phyloP scores from a whole-genome alignment of 2,797 vertebrate genomes.

The Remorina albescens region DNA sequence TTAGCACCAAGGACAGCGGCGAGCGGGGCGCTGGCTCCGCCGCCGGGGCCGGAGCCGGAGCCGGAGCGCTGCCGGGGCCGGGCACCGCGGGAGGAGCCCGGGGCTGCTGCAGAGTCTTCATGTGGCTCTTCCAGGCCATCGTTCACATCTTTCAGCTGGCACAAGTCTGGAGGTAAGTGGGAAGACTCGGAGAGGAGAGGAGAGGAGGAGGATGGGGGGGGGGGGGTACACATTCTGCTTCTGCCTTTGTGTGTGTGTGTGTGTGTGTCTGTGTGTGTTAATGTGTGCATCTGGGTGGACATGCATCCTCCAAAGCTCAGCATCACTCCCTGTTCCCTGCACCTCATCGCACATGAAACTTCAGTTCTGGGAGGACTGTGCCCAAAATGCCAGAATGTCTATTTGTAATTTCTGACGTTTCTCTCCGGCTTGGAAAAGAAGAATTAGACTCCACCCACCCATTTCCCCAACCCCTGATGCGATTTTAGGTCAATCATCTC shows the following conservation, averaged over 20 bases:
- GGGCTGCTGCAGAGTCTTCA: slow-evolving; percentile 91
- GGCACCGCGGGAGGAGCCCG: slow-evolving; percentile 75
- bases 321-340: slow-evolving; percentile 26
- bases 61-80: slow-evolving; percentile 70
- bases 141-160: slow-evolving; percentile 94
- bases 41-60: slow-evolving; percentile 61
- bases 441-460: slow-evolving; percentile 73
- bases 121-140: slow-evolving; percentile 91
- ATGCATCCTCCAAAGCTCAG: slow-evolving; percentile 17
- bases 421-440: slow-evolving; percentile 35
- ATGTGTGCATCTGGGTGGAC: neutral
- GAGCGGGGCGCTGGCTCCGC: slow-evolving; percentile 83
- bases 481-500: slow-evolving; percentile 85
- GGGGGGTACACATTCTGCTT: slow-evolving; percentile 20
- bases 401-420: slow-evolving; percentile 65
- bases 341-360: slow-evolving; percentile 36
- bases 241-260: slow-evolving; percentile 40
- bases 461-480: slow-evolving; percentile 32
- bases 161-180: slow-evolving; percentile 94
- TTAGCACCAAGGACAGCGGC: slow-evolving; percentile 88
- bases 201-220: slow-evolving; percentile 12
- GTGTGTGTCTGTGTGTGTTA: slow-evolving; percentile 1
- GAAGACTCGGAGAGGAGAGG: slow-evolving; percentile 10
- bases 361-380: slow-evolving; percentile 41
- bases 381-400: slow-evolving; percentile 52